A percentile compares a stretch with the other conserved stretches of the same genome.
Evolutionary conservation across 2,888 invertebrate species (phyloP).

Genomic region (Latrodectus hesperus): DNA sequence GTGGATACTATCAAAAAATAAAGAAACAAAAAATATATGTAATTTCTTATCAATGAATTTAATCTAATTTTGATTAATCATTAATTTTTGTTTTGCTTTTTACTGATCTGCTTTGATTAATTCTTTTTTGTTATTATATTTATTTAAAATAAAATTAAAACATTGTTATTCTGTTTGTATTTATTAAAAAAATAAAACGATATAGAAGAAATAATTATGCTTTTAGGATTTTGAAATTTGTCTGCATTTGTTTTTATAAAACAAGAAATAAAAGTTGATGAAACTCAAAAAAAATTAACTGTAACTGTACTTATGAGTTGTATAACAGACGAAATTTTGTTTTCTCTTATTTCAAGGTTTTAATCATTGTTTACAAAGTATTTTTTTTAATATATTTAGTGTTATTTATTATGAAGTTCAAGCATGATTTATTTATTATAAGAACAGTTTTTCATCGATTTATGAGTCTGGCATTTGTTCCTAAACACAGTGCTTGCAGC

Average conservation of each 20-base stretch:
- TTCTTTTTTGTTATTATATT: too few species aligned
- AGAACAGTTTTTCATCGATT: background rate
- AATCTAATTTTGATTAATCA: background rate
- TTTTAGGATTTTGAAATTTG: too few species aligned
- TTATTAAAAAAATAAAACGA: too few species aligned
- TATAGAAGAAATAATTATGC: too few species aligned
- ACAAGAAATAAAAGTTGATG: too few species aligned
- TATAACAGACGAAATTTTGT: background rate
- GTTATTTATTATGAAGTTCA: background rate
- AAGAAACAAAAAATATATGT: background rate
- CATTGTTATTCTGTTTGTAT: too few species aligned
- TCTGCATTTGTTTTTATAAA: too few species aligned
- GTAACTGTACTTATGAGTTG: background rate
- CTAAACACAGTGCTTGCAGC: constrained; percentile 82
- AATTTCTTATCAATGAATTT: background rate
- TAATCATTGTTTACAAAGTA: background rate
- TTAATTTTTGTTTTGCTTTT: too few species aligned
- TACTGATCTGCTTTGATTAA: too few species aligned
- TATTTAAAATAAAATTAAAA: too few species aligned
- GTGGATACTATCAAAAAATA: background rate
- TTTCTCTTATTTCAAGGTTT: background rate
- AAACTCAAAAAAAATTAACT: too few species aligned
- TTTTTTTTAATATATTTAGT: background rate
- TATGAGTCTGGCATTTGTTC: constrained; percentile 79
- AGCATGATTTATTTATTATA: background rate